Evolutionary conservation across 2,797 vertebrate genomes (phyloP), one percentile per base, ranked within the genome.

Genomic region (Molossus molossus): DNA sequence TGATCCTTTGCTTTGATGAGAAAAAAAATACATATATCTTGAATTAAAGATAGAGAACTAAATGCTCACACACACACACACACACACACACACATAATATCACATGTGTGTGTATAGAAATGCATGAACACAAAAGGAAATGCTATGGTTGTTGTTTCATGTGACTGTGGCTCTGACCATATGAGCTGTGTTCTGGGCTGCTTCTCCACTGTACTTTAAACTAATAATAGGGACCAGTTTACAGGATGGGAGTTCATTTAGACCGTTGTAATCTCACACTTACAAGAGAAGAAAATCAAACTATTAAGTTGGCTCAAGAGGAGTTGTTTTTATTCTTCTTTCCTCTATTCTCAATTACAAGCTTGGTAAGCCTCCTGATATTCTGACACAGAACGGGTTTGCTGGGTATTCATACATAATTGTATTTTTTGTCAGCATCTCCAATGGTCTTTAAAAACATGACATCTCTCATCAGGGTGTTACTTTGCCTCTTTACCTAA

Each of bases 161-260:
- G 3, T 58, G 23, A 9, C 14, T 55, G 0, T 23, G 10, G 11
- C 0, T 37, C 58, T 2, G 65, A 7, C 0, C 13, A 45, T 7
- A 8, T 53, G 20, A 79, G 0, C 69, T 73, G 9, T 62, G 15
- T 25, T 37, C 90, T 5, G 2, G 23, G 1, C 13, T 64, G 20
- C 29, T 69, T 76, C 21, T 72, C 29, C 27, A 48, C 0, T 29
- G 15, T 57, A 8, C 12, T 69, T 75, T 69, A 92, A 75, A 5
- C 33, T n/a, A 48, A 1, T 0, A 0, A 1, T 29, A 70, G 7
- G 9, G 0, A 6, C 70, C 6, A 88, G 11, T 40, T 3, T 53
- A 60, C 86, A 88, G 5, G 1, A 1, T 55, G 3, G 80, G 3
- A 29, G 17, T 64, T n/a, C 5, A 67, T 67, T 84, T 53, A 25